Conservation (phyloP, 2,888 invertebrate genomes). For the Linnaemya vulpina region DNA sequence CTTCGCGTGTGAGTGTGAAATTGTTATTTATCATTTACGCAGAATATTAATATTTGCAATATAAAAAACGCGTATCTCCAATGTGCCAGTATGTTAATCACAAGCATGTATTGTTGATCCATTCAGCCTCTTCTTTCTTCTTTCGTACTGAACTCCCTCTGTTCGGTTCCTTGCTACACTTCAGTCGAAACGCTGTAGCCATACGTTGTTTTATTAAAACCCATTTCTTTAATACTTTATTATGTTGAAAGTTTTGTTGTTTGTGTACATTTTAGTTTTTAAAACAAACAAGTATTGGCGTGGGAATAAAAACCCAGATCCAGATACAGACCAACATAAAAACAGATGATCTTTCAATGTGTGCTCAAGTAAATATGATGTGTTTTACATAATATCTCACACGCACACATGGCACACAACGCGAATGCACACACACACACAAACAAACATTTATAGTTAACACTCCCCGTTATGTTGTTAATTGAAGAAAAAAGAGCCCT, state of each 20-base stretch:
- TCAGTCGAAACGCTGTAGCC: constrained; percentile 42
- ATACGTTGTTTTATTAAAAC: constrained; percentile 62
- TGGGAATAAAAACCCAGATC: constrained; percentile 66
- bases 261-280: constrained; percentile 21
- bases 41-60: constrained; percentile 71
- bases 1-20: constrained; percentile 73
- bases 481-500: constrained; percentile 15
- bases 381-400: constrained; percentile 52
- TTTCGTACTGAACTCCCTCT: constrained; percentile 17
- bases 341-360: constrained; percentile 56
- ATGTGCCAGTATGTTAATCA: not conserved
- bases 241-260: constrained; percentile 20
- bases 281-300: constrained; percentile 70
- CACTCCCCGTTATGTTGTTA: constrained; percentile 45
- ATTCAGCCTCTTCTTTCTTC: constrained; percentile 19
- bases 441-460: not conserved
- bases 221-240: constrained; percentile 35
- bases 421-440: not conserved
- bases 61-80: constrained; percentile 37
- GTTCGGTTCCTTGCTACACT: constrained; percentile 19
- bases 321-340: constrained; percentile 22
- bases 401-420: constrained; percentile 1
- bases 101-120: constrained; percentile 2
- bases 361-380: constrained; percentile 41
- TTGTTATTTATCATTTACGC: constrained; percentile 72